Base-by-base conservation (phyloP, 1,140 invertebrate genomes). In the Temnothorax curvispinosus region DNA sequence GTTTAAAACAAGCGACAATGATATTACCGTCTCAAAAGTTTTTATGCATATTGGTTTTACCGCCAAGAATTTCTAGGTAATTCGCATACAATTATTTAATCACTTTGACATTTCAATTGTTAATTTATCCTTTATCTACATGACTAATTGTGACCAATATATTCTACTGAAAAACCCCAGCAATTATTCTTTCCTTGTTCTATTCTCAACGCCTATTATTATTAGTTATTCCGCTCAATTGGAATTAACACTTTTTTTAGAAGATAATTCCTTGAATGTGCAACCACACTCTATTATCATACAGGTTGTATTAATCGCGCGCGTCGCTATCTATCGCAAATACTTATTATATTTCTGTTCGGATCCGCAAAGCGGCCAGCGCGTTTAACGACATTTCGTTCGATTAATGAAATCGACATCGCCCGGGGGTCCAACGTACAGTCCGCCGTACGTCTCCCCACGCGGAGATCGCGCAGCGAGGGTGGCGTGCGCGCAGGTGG, bases 381-480 rank as follows among this genome's bases (percentile, higher is more conserved):
- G 90, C 77, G 91, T 90, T 92, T 93, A 94, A 93, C 91, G 89
- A 90, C 91, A 91, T 69, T 54, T 80, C 44, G 47, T 52, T 41
- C 89, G 91, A 92, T 90, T 93, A 94, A 93, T 92, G 92, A 93
- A 94, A 94, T 91, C 88, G 75, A 92, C 91, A 85, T 91, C 91
- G 91, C 87, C 91, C 91, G 92, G 90, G 93, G 92, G 90, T 90
- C 88, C 86, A 13, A 38, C 15, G 21, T 38, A 44, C 47, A 67
- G 27, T 27, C 18, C 35, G 32, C n/a, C 7, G 67, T 58, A 35
- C 60, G 56, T 87, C 75, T 88, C 88, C 88, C 89, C 89, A 87
- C 88, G 52, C 62, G 54, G 52, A 44, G 65, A 85, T 76, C 76
- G 67, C 75, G 82, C 67, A 90, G 92, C 85, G 92, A 94, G 93